These are phyloP conservation scores for Drosophila recens DNA, from an alignment of 2,888 invertebrate species.

Conservation along the genomic window DNA sequence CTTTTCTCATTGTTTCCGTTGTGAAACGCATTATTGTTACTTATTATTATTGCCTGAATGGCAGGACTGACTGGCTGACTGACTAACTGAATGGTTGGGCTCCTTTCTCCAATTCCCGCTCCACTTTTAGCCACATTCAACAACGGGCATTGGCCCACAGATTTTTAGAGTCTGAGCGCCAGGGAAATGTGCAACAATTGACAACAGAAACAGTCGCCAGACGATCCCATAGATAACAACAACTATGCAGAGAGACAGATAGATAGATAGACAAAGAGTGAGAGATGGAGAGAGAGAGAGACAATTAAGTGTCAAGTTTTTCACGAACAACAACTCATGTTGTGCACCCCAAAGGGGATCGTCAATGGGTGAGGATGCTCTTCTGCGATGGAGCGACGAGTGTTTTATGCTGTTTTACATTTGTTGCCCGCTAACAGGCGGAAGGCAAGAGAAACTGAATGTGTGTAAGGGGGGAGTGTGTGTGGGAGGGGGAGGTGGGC, in stretches of 20 bases:
- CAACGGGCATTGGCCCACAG: slow-evolving; percentile 65
- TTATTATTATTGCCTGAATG: slow-evolving; percentile 28
- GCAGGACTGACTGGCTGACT: slow-evolving; percentile 18
- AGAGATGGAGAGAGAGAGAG: slow-evolving; percentile 39
- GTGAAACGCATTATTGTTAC: slow-evolving; percentile 38
- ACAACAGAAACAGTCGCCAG: slow-evolving; percentile 72
- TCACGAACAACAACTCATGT: slow-evolving; percentile 66
- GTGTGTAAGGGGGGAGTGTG: not conserved
- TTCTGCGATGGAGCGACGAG: slow-evolving; percentile 51
- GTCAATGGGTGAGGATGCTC: slow-evolving; percentile 1
- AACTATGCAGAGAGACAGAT: slow-evolving; percentile 1
- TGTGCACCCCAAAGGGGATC: slow-evolving; percentile 6
- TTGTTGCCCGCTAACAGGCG: slow-evolving; percentile 42
- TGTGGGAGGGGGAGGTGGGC: slow-evolving; percentile 2
- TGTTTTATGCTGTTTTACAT: slow-evolving; percentile 71
- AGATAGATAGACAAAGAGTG: slow-evolving; percentile 23
- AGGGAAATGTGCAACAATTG: slow-evolving; percentile 76
- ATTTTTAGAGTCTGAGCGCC: slow-evolving; percentile 37
- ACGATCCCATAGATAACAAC: slow-evolving; percentile 42
- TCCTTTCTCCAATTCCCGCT: slow-evolving; percentile 25
- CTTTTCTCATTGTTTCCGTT: slow-evolving; percentile 30
- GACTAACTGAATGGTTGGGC: slow-evolving; percentile 7
- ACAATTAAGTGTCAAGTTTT: slow-evolving; percentile 79
- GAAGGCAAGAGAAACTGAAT: not conserved
- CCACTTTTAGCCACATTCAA: slow-evolving; percentile 47